Percentiles rank a stretch among this genome's conserved stretches.
Conservation (phyloP, 2,888 invertebrate genomes). For the Iphiclides podalirius region DNA sequence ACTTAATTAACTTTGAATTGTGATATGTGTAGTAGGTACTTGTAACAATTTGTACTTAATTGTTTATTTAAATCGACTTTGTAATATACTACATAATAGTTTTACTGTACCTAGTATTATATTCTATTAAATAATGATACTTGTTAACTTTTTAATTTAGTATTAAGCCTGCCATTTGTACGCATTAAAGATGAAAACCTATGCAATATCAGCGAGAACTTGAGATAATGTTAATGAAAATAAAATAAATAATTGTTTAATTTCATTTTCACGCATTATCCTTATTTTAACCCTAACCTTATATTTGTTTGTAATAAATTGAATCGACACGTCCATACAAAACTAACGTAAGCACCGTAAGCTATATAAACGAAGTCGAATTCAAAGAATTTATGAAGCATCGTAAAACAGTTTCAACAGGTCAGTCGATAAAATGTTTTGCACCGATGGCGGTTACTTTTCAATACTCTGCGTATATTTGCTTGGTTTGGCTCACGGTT, state of each 20-base stretch:
- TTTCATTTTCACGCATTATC: too few species aligned
- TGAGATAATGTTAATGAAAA: too few species aligned
- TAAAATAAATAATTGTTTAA: too few species aligned
- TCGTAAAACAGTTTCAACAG: conserved; percentile 7
- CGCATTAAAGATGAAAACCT: neutral
- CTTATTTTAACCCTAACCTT: too few species aligned
- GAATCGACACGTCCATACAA: neutral
- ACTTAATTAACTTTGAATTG: too few species aligned
- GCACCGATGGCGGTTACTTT: neutral
- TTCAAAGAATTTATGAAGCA: conserved; percentile 2
- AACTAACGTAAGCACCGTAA: neutral
- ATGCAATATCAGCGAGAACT: neutral
- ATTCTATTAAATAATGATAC: neutral
- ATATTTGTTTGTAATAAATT: too few species aligned
- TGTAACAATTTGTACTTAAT: too few species aligned
- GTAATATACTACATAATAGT: neutral
- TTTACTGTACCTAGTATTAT: neutral
- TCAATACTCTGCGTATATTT: neutral
- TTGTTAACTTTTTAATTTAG: neutral
- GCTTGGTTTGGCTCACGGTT: neutral
- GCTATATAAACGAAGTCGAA: neutral
- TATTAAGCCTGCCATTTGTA: neutral
- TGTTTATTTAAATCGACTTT: too few species aligned
- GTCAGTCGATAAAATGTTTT: conserved; percentile 1
- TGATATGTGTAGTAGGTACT: too few species aligned